These are phyloP conservation scores for Monodelphis domestica DNA, from an alignment of 2,797 vertebrate species.

Conservation along the genomic window DNA sequence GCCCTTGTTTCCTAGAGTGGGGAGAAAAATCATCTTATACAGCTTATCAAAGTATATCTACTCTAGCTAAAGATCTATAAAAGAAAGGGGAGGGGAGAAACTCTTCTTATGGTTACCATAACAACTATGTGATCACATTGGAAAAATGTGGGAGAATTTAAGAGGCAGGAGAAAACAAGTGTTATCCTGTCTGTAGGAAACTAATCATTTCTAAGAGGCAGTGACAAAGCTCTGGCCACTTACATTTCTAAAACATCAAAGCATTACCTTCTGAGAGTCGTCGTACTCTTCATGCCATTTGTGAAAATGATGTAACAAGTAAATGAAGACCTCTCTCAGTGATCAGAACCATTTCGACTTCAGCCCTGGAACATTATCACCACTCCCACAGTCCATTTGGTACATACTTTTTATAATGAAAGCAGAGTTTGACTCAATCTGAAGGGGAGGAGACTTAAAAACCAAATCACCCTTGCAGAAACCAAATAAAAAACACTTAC, in stretches of 20 bases:
- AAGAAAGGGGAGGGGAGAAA: slow-evolving; percentile 54
- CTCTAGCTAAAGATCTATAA: slow-evolving; percentile 35
- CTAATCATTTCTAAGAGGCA: slow-evolving; percentile 26
- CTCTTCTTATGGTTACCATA: slow-evolving; percentile 53
- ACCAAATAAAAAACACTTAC: not conserved
- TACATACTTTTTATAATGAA: slow-evolving; percentile 82
- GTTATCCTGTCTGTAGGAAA: slow-evolving; percentile 41
- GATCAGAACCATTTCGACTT: slow-evolving; percentile 80
- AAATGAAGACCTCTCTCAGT: slow-evolving; percentile 68
- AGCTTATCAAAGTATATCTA: slow-evolving; percentile 61
- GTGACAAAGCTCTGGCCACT: slow-evolving; percentile 30
- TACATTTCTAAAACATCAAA: slow-evolving; percentile 45
- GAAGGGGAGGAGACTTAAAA: slow-evolving; percentile 76
- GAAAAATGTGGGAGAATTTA: slow-evolving; percentile 48
- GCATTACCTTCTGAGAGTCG: slow-evolving; percentile 70
- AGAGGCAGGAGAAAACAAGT: slow-evolving; percentile 56
- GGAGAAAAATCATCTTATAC: slow-evolving; percentile 22
- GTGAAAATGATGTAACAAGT: slow-evolving; percentile 72
- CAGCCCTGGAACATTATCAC: slow-evolving; percentile 78
- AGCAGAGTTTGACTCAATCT: slow-evolving; percentile 84
- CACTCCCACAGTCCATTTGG: slow-evolving; percentile 78
- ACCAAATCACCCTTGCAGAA: slow-evolving; percentile 1
- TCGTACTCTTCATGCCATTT: slow-evolving; percentile 66
- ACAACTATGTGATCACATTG: slow-evolving; percentile 54
- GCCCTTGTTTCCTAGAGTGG: slow-evolving; percentile 31